phyloP scores from a whole-genome alignment of 1,140 invertebrate species.

The Uloborus diversus region DNA sequence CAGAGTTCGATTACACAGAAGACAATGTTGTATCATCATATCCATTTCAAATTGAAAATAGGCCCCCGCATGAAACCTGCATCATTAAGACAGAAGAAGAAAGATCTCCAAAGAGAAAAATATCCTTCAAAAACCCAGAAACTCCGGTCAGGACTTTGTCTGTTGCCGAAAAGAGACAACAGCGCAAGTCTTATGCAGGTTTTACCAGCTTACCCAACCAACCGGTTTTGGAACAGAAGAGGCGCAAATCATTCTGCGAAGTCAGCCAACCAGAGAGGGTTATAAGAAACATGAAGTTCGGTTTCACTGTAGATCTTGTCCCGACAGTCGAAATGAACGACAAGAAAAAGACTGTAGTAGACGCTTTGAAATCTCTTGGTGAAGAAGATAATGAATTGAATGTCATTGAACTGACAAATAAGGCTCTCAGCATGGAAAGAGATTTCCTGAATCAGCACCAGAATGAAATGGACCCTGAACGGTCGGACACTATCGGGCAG shows the following conservation, averaged over 20 bases:
- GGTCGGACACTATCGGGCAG: conserved; percentile 84
- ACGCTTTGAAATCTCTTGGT: conserved; percentile 50
- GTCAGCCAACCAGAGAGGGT: conserved; percentile 56
- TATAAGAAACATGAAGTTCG: conserved; percentile 73
- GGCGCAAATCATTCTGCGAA: conserved; percentile 57
- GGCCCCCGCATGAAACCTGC: background rate
- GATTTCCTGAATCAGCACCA: conserved; percentile 51
- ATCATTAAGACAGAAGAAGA: conserved; percentile 17
- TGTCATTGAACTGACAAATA: conserved; percentile 60
- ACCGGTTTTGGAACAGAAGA: background rate
- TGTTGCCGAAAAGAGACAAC: background rate
- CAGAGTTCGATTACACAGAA: conserved; percentile 70
- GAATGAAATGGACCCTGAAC: conserved; percentile 58
- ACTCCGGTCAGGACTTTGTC: background rate
- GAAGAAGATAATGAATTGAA: conserved; percentile 51
- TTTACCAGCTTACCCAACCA: background rate
- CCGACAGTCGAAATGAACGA: conserved; percentile 11
- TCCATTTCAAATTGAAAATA: background rate
- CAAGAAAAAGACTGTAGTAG: conserved; percentile 15
- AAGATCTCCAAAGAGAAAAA: conserved; percentile 6
- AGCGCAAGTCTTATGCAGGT: conserved; percentile 55
- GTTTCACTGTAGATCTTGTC: conserved; percentile 73
- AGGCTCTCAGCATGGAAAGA: conserved; percentile 56
- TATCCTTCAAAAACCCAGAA: background rate
- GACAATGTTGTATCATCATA: conserved; percentile 38